These are phyloP conservation scores for Galaxea fascicularis DNA, from an alignment of 92 coral and sea anemone species.

Conservation along the genomic window DNA sequence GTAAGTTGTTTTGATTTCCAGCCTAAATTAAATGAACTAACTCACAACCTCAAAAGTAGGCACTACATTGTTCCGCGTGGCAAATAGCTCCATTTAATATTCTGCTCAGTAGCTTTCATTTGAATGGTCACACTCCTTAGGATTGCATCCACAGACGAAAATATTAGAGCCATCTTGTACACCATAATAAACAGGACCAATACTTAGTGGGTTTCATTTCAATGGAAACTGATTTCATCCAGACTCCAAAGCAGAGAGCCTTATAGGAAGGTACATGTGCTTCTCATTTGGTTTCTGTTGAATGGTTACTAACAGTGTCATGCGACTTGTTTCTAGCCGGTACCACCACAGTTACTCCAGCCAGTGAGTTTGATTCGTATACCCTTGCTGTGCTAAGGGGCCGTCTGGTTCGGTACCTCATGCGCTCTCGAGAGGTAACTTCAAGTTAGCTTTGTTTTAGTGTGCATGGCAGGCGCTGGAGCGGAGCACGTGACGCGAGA, in stretches of 20 bases:
- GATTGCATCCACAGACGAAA: neutral
- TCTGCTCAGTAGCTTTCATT: conserved; percentile 2
- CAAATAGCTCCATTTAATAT: too few relatives aligned
- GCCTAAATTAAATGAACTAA: neutral
- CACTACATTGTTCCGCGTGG: too few relatives aligned
- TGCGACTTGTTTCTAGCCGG: conserved; percentile 28
- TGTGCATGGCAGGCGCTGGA: too few relatives aligned
- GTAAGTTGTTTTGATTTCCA: conserved; percentile 43
- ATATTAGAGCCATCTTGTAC: neutral
- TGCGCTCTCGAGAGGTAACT: conserved; percentile 97
- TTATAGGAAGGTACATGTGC: too few relatives aligned
- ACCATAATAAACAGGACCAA: neutral
- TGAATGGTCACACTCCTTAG: neutral
- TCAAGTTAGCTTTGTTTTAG: neutral
- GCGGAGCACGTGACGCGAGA: too few relatives aligned
- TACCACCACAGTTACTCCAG: conserved; percentile 65
- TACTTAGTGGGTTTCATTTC: neutral
- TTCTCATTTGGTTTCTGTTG: too few relatives aligned
- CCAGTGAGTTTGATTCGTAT: conserved; percentile 95
- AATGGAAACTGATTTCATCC: too few relatives aligned
- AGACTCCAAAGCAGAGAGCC: too few relatives aligned
- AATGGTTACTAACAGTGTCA: neutral
- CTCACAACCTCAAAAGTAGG: neutral
- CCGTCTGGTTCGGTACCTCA: conserved; percentile 90
- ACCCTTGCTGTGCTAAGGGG: conserved; percentile 98